phyloP scores from a whole-genome alignment of 2,888 invertebrate species.

The Chorisops tibialis region DNA sequence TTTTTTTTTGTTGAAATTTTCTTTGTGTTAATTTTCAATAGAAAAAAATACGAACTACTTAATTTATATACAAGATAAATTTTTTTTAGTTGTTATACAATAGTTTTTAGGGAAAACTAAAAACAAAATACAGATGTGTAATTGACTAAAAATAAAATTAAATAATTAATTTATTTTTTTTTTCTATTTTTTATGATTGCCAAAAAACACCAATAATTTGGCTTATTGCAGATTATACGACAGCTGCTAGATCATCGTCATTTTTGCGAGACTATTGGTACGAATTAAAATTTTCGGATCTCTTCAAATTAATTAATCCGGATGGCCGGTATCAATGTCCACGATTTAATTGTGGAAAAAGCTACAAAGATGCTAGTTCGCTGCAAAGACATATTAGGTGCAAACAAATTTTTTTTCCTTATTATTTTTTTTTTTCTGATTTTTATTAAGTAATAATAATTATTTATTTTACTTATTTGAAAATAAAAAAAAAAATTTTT shows the following conservation, averaged over 20 bases:
- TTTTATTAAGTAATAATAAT: constrained; percentile 9
- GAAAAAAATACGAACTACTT: too few relatives aligned
- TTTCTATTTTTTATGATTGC: constrained; percentile 1
- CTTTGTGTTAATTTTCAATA: too few relatives aligned
- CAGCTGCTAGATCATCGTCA: constrained; percentile 4
- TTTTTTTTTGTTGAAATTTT: neutral
- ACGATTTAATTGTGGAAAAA: constrained; percentile 52
- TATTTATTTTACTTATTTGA: constrained; percentile 17
- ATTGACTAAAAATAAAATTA: constrained; percentile 18
- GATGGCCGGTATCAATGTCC: constrained; percentile 53
- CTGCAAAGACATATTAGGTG: constrained; percentile 54
- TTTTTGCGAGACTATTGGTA: constrained; percentile 49
- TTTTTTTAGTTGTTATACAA: too few relatives aligned
- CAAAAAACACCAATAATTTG: constrained; percentile 2
- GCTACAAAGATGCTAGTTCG: constrained; percentile 54
- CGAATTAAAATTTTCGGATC: constrained; percentile 52
- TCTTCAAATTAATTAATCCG: constrained; percentile 52
- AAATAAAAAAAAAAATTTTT: too few relatives aligned
- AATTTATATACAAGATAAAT: too few relatives aligned
- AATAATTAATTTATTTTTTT: constrained; percentile 7
- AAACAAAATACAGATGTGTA: neutral
- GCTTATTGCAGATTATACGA: constrained; percentile 16
- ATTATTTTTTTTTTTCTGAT: constrained; percentile 27
- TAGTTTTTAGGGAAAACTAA: neutral
- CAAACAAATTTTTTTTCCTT: constrained; percentile 35